phyloP scores from a whole-genome alignment of 2,113 vertebrate species.

The Porphyrio hochstetteri region DNA sequence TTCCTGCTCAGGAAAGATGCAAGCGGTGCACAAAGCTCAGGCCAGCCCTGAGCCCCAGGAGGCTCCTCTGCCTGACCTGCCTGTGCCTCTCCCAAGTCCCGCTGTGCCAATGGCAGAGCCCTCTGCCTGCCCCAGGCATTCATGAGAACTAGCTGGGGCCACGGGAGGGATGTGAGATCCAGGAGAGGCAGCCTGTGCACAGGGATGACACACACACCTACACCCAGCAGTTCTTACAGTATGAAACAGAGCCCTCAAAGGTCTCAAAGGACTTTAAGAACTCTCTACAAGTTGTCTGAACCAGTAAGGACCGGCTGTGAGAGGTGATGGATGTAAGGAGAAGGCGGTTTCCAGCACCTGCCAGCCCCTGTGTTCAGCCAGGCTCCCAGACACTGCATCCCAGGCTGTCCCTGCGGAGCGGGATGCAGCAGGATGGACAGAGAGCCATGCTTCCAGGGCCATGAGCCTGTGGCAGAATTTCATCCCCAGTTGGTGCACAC shows the following conservation, averaged over 20 bases:
- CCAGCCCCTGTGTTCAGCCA: background rate
- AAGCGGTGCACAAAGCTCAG: background rate
- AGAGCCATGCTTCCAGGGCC: rapidly evolving
- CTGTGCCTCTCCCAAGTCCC: background rate
- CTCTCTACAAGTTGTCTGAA: background rate
- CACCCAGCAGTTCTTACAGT: background rate
- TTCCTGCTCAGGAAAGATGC: background rate
- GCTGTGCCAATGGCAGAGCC: background rate
- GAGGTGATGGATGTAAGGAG: background rate
- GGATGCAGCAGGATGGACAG: background rate
- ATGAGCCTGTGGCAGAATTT: background rate
- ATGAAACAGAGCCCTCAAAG: background rate
- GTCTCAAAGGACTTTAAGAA: background rate
- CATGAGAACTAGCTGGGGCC: background rate
- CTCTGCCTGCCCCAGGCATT: background rate
- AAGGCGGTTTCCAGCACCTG: background rate
- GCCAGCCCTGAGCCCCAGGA: background rate
- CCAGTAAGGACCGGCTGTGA: background rate
- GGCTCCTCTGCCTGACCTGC: background rate
- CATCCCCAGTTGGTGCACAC: rapidly evolving
- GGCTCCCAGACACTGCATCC: background rate
- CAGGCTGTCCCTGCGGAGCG: background rate
- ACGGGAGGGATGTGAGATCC: background rate
- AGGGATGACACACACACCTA: background rate
- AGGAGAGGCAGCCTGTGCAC: background rate